Percentiles rank a stretch among this genome's conserved stretches.
Evolutionary conservation across 2,797 vertebrate species (phyloP).

Genomic region (Acrossocheilus fasciatus): DNA sequence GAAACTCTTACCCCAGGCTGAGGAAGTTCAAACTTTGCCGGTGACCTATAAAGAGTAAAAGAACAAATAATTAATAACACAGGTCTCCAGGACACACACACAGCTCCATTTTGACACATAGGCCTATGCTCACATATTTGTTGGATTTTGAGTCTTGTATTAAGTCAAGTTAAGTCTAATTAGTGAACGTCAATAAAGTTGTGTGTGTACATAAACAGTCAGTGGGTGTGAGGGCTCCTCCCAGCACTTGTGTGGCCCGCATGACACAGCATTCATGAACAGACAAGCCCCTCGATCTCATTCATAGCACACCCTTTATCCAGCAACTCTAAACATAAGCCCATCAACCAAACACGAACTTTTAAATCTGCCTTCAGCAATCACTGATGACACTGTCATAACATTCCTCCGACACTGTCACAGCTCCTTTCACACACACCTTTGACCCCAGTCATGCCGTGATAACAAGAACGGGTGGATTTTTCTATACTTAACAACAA

Average conservation of each 20-base stretch:
- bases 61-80: conserved; percentile 11
- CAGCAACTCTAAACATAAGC: background rate
- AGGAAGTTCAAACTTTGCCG: conserved; percentile 82
- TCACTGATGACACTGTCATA: background rate
- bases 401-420: background rate
- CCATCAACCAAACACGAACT: background rate
- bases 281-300: conserved; percentile 19
- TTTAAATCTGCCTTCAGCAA: background rate
- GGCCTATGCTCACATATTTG: background rate
- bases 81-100: background rate
- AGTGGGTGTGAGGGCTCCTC: background rate
- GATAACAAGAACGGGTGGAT: conserved; percentile 29
- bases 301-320: conserved; percentile 19
- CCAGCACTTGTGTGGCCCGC: background rate
- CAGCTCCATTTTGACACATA: background rate
- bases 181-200: background rate
- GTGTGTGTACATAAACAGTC: background rate
- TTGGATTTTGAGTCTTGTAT: background rate
- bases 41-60: conserved; percentile 82
- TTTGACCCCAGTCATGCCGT: conserved; percentile 25
- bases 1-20: conserved; percentile 81
- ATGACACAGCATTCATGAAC: conserved; percentile 39
- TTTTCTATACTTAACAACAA: background rate
- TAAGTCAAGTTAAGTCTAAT: background rate
- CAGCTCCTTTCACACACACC: background rate